phyloP scores from a whole-genome alignment of 2,888 invertebrate species.

The Coenonympha arcania region DNA sequence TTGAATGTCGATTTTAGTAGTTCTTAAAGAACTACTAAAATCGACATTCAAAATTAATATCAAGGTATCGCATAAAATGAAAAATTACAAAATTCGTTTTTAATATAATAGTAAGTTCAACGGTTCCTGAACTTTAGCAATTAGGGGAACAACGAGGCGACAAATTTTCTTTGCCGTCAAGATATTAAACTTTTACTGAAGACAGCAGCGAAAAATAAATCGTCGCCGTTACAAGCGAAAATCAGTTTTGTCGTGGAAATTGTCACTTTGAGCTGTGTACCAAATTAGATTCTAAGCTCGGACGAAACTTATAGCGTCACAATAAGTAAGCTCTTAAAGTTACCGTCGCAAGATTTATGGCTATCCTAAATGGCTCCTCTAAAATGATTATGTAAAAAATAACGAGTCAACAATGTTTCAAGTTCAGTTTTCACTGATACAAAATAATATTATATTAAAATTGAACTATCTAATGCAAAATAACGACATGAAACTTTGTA shows the following conservation, averaged over 20 bases:
- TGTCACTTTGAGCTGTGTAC: background rate
- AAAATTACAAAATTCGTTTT: constrained; percentile 1
- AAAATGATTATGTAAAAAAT: no score
- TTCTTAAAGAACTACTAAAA: no score
- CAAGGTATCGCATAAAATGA: background rate
- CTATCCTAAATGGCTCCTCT: no score
- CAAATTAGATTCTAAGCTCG: background rate
- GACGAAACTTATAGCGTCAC: background rate
- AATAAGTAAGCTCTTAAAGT: background rate
- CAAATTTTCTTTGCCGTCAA: constrained; percentile 41
- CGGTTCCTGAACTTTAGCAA: constrained; percentile 28
- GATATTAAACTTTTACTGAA: constrained; percentile 20
- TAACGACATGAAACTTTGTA: no score
- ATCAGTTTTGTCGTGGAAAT: background rate
- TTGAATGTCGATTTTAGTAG: no score
- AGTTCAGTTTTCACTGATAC: no score
- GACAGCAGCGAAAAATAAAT: constrained; percentile 6
- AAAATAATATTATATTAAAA: no score
- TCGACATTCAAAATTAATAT: no score
- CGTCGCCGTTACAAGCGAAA: constrained; percentile 3
- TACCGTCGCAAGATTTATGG: no score
- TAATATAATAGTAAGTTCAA: constrained; percentile 12
- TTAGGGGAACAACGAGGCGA: constrained; percentile 35
- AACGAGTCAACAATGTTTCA: no score
- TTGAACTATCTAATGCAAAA: no score